Evolutionary conservation across 2,888 invertebrate species (phyloP), one percentile per base, ranked within the genome.

Genomic region (Gymnosoma rotundatum): DNA sequence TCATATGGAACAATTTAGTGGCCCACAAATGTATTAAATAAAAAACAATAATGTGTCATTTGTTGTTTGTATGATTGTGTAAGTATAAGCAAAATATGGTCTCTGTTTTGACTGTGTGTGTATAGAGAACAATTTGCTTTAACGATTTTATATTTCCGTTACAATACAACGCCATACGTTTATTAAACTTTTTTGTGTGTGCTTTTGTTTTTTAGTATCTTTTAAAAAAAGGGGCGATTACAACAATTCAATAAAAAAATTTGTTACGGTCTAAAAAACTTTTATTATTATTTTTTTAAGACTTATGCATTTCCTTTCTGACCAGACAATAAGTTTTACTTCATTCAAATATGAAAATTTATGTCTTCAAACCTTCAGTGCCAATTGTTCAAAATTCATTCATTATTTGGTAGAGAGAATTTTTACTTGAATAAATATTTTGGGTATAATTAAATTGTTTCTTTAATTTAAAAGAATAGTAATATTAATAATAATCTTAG

Each of bases 181-280:
- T 66, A 50, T 70, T 75, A 64, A 64, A 48, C 36, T 64, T 58
- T 20, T 64, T 14, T 64, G 32, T 42, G 36, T 16, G 38, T 45
- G 38, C 38, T 38, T 78, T 60, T 79, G 67, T 80, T 63, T 66
- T 76, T 67, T 76, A 67, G 3, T 38, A 66, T 48, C 12, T 48
- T 32, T 5, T 5, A 61, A 70, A 73, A 72, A 83, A 80, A 50
- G 74, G 78, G 87, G 83, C 83, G 82, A 86, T 72, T 83, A 78
- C 74, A 80, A 83, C 79, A 81, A 86, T 87, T 87, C 86, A 87
- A 87, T 87, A 87, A 87, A 87, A 86, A 87, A 87, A 87, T 87
- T 87, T 78, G 87, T 83, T 86, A 86, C 87, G 87, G 85, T 87
- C 83, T 70, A 83, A 87, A 87, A 82, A 81, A 81, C 76, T 78